A percentile compares a stretch with the other conserved stretches of the same genome.
Conservation (phyloP, 2,888 invertebrate genomes). For the Philonicus albiceps region DNA sequence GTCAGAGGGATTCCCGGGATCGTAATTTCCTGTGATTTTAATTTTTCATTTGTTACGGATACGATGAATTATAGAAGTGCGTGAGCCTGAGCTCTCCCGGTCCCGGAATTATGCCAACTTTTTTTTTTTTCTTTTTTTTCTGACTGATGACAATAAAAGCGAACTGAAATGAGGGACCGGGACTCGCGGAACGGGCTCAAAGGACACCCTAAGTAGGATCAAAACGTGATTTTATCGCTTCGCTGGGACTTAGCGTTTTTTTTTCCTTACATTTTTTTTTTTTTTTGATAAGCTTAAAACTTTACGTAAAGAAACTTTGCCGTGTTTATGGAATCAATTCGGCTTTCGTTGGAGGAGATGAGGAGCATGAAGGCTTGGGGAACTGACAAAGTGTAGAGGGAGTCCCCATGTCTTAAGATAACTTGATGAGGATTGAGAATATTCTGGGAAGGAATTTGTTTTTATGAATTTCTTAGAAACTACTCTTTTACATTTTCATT, state of each 20-base stretch:
- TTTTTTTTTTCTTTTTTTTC: not conserved
- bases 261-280: not conserved
- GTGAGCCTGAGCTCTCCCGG: slow-evolving; percentile 17
- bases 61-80: slow-evolving; percentile 37
- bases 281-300: not conserved
- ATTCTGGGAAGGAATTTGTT: not conserved
- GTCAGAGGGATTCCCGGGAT: slow-evolving; percentile 18
- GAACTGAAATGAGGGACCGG: not conserved
- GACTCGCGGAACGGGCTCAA: not conserved
- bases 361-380: not conserved
- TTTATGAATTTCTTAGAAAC: not conserved
- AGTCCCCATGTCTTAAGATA: not conserved
- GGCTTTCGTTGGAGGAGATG: not conserved
- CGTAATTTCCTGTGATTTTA: slow-evolving; percentile 41
- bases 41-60: slow-evolving; percentile 42
- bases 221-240: slow-evolving; percentile 22
- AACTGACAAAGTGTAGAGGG: not conserved
- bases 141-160: slow-evolving; percentile 34
- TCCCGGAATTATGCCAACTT: slow-evolving; percentile 1
- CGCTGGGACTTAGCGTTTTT: not conserved
- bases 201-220: slow-evolving; percentile 29
- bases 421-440: not conserved
- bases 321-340: not conserved
- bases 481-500: not conserved
- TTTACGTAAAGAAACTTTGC: not conserved